Percentiles rank a stretch among this genome's conserved stretches.
Evolutionary conservation across 2,113 vertebrate genomes (phyloP).

Genomic region (Centrocercus urophasianus): DNA sequence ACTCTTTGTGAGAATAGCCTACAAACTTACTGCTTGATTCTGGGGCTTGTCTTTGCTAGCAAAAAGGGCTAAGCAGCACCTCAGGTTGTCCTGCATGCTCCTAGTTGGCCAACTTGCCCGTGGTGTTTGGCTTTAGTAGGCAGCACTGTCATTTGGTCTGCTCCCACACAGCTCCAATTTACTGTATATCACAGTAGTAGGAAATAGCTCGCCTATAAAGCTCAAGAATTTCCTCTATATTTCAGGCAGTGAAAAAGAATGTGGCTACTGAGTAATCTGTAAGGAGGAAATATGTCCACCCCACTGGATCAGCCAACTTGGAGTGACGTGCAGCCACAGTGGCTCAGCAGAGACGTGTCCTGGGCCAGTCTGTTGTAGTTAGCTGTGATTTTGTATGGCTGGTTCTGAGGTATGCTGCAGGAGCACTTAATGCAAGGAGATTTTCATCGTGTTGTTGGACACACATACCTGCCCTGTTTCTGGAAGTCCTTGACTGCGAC

Average conservation of each 20-base stretch:
- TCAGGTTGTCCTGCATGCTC: not conserved
- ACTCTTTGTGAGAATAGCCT: not conserved
- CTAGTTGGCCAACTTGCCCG: not conserved
- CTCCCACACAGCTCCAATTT: not conserved
- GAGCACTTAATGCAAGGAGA: not conserved
- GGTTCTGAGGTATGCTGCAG: slow-evolving; percentile 20
- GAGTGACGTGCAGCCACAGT: not conserved
- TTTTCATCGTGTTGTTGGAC: not conserved
- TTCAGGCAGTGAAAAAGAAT: not conserved
- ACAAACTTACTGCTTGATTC: not conserved
- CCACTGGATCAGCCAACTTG: not conserved
- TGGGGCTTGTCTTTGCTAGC: not conserved
- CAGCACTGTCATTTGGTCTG: not conserved
- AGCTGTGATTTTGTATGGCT: not conserved
- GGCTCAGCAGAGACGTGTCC: not conserved
- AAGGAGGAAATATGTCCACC: not conserved
- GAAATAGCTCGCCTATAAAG: not conserved
- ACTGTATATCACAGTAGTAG: not conserved
- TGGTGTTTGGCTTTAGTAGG: not conserved
- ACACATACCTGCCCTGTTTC: not conserved
- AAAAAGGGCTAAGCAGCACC: not conserved
- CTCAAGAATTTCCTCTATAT: not conserved
- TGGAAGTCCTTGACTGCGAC: not conserved
- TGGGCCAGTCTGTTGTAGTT: not conserved
- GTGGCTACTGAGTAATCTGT: not conserved